Evolutionary conservation across 2,797 vertebrate species (phyloP).

Genomic region (Syngnathus rostellatus): DNA sequence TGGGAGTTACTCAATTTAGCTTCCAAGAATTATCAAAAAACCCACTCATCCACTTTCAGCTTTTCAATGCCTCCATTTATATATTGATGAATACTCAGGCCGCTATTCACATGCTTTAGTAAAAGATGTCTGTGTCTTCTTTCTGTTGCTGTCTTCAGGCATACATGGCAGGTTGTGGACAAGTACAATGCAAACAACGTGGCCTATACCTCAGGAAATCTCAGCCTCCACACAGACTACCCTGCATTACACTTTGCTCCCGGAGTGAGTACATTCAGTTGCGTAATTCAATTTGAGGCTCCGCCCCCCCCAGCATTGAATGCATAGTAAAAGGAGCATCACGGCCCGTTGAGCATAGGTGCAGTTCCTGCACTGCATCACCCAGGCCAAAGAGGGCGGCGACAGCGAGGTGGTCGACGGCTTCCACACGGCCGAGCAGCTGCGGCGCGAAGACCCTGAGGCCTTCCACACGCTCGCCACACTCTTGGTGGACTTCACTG

Average conservation of each 20-base stretch:
- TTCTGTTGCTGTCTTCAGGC: slow-evolving; percentile 64
- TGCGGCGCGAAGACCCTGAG: slow-evolving; percentile 75
- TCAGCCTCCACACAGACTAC: slow-evolving; percentile 89
- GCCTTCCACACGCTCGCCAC: slow-evolving; percentile 78
- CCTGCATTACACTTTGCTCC: slow-evolving; percentile 84
- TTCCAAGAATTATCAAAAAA: neutral
- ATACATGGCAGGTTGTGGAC: slow-evolving; percentile 94
- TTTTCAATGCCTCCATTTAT: neutral
- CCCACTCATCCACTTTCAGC: neutral
- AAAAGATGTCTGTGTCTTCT: neutral
- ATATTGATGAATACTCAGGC: too few species aligned
- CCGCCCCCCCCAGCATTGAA: slow-evolving; percentile 11
- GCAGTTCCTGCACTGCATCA: slow-evolving; percentile 89
- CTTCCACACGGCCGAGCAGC: slow-evolving; percentile 74
- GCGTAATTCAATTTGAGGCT: neutral
- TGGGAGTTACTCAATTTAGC: neutral
- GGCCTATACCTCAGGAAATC: slow-evolving; percentile 83
- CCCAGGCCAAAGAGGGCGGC: slow-evolving; percentile 78
- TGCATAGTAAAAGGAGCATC: slow-evolving; percentile 11
- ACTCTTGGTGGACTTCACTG: slow-evolving; percentile 78
- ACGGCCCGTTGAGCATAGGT: slow-evolving; percentile 64
- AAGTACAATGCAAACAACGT: slow-evolving; percentile 88
- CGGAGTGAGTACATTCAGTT: slow-evolving; percentile 73
- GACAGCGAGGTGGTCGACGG: slow-evolving; percentile 87
- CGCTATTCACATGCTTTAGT: too few species aligned